phyloP scores from a whole-genome alignment of 2,888 invertebrate genomes.

The Scrobipalpa costella region DNA sequence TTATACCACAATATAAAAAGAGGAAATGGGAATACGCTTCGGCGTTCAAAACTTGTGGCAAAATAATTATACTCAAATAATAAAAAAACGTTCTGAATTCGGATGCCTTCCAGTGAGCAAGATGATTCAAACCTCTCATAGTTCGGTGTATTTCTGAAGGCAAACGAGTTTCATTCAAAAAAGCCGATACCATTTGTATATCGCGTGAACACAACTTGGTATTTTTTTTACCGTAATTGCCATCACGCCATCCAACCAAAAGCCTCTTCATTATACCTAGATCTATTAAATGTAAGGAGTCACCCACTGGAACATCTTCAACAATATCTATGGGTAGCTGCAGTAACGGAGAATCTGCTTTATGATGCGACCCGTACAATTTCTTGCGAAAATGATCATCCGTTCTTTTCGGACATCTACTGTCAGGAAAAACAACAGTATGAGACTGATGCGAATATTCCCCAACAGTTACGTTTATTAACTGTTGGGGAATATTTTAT shows the following conservation, averaged over 20 bases:
- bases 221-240: constrained; percentile 19
- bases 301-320: constrained; percentile 27
- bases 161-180: constrained; percentile 15
- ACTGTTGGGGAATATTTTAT: too few species aligned
- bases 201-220: constrained; percentile 21
- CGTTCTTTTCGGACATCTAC: constrained; percentile 28
- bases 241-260: constrained; percentile 33
- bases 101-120: constrained; percentile 30
- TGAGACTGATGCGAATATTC: constrained; percentile 30
- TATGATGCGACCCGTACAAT: constrained; percentile 32
- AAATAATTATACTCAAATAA: constrained; percentile 27
- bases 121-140: constrained; percentile 21
- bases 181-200: constrained; percentile 15
- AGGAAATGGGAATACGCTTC: constrained; percentile 26
- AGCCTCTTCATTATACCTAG: constrained; percentile 35
- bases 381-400: constrained; percentile 30
- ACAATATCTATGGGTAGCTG: constrained; percentile 24
- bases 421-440: constrained; percentile 28
- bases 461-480: constrained; percentile 24
- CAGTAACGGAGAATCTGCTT: constrained; percentile 28
- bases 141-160: constrained; percentile 29
- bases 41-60: constrained; percentile 9
- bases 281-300: constrained; percentile 33
- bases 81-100: constrained; percentile 28
- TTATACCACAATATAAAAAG: constrained; percentile 25